Base-by-base conservation (phyloP, 1,140 invertebrate genomes). In the Parapsyche elsis region DNA sequence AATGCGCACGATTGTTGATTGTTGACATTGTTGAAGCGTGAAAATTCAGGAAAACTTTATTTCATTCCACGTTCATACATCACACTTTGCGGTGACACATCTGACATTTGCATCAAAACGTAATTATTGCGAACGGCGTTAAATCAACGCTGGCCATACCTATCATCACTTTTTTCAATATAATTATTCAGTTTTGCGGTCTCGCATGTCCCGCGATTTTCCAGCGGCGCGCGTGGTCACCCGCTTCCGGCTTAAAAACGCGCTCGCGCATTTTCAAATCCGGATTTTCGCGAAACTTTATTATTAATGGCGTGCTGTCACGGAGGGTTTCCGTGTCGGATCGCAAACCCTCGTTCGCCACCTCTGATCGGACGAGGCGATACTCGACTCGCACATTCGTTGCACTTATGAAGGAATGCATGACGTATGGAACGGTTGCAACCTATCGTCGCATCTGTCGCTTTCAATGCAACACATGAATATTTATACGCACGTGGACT, bases 401-500 rank as follows among this genome's bases (percentile, higher is more conserved):
- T 24, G 26, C 14, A 75, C 16, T 53, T 53, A 61, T 76, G 49
- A 16, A 76, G 14, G 16, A 30, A 38, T 76, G 53, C 46, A 76
- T 76, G 46, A 76, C 49, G 46, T 26, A 57, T 23, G n/a, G n/a
- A 21, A 44, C 21, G 44, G 30, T n/a, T 45, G 38, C 26, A 73
- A 23, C 24, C 0, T 53, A 21, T 30, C 16, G 10, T 2, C 53
- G 21, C 21, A n/a, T 44, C 53, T 61, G 49, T 53, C 73, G 46
- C 16, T 24, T 53, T 16, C 49, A 16, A 53, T 53, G 49, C 49
- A 53, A 53, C 44, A 9, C 23, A 76, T 76, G 49, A 76, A 76
- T 76, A 57, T 76, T 59, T 71, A 71, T 71, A 12, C 70, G 16
- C 64, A 67, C 64, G 73, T 76, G 45, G 19, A 38, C 30, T 38